Evolutionary conservation across 2,888 invertebrate genomes (phyloP).

Genomic region (Dryobota labecula): DNA sequence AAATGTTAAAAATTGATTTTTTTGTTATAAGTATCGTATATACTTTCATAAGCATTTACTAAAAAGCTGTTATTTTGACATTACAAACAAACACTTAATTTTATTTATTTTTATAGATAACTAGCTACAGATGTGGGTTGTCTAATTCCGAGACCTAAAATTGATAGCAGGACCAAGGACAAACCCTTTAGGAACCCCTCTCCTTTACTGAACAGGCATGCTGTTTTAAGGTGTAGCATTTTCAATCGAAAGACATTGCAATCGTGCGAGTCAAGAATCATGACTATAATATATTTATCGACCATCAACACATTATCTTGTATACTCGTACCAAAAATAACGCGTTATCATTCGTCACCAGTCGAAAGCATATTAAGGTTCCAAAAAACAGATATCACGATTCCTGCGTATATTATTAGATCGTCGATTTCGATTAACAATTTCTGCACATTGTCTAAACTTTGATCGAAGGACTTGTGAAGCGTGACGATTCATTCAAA

Average conservation of each 20-base stretch:
- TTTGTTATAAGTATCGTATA: no score
- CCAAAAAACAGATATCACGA: conserved; percentile 1
- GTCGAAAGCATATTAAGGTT: conserved; percentile 14
- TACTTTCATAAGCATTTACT: no score
- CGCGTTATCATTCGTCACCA: background rate
- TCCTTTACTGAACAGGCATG: background rate
- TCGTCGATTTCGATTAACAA: background rate
- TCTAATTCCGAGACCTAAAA: background rate
- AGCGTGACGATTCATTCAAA: conserved; percentile 6
- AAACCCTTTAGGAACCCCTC: conserved; percentile 19
- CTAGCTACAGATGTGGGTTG: background rate
- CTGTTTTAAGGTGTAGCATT: background rate
- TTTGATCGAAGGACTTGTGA: background rate
- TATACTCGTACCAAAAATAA: conserved; percentile 1
- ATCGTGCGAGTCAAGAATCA: background rate
- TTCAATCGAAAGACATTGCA: background rate
- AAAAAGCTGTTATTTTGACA: no score
- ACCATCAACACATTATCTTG: conserved; percentile 11
- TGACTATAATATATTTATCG: background rate
- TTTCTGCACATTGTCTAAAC: background rate
- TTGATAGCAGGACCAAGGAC: background rate
- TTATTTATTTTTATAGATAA: no score
- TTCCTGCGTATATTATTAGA: background rate
- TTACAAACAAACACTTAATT: no score
- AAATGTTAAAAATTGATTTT: no score